Conservation (phyloP, 2,113 vertebrate species). For the Muntiacus reevesi region DNA sequence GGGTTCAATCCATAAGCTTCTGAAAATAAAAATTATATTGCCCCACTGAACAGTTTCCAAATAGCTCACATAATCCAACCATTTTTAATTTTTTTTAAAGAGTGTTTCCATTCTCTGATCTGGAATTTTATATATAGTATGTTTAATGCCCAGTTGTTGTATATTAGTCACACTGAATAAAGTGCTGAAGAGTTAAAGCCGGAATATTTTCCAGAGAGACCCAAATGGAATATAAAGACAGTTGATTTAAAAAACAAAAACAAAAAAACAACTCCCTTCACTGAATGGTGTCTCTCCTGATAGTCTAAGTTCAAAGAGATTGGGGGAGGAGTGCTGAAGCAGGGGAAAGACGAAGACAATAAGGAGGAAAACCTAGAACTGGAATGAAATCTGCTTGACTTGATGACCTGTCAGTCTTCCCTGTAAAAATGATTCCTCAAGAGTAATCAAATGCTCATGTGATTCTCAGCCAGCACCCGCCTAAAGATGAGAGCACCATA, state of each 20-base stretch:
- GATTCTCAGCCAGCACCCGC: neutral
- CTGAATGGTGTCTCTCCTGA: neutral
- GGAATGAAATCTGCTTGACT: neutral
- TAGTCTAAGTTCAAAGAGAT: neutral
- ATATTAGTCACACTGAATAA: constrained; percentile 8
- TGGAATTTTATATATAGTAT: constrained; percentile 38
- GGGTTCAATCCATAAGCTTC: constrained; percentile 67
- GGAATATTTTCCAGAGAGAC: neutral
- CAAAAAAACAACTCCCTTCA: neutral
- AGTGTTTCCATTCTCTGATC: constrained; percentile 69
- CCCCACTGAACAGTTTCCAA: constrained; percentile 62
- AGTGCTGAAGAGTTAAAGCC: neutral
- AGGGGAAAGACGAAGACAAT: neutral
- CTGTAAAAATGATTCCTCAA: neutral
- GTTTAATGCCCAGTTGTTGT: neutral
- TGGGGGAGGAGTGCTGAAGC: neutral
- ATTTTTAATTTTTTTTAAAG: constrained; percentile 60
- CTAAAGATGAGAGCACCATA: neutral
- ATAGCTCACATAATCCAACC: constrained; percentile 59
- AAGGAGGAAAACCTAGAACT: neutral
- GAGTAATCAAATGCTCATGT: neutral
- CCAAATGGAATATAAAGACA: neutral
- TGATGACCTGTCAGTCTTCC: neutral
- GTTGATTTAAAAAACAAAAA: neutral
- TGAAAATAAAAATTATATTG: constrained; percentile 73